Percentiles rank a stretch among this genome's conserved stretches.
phyloP scores from a whole-genome alignment of 2,113 vertebrate genomes.

The Marmota flaviventris region DNA sequence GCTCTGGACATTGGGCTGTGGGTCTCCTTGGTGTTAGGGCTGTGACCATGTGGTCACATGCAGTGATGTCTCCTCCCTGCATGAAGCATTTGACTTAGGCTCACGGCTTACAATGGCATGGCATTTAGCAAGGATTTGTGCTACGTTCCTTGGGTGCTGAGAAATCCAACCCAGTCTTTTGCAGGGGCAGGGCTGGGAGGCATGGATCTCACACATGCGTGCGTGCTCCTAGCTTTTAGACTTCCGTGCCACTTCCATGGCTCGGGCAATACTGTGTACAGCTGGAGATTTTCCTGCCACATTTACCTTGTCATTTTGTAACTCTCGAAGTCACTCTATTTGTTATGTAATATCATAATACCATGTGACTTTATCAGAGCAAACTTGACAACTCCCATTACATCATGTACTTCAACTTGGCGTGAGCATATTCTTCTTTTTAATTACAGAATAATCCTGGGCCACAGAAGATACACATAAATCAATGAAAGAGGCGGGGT shows the following conservation, averaged over 20 bases:
- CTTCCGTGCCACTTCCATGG: not conserved
- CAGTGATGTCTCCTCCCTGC: accelerated
- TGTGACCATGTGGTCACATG: not conserved
- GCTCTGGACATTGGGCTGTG: no score
- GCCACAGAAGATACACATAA: not conserved
- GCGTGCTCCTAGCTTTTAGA: not conserved
- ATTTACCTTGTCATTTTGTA: no score
- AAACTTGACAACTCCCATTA: accelerated
- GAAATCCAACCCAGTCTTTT: not conserved
- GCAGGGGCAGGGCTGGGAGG: not conserved
- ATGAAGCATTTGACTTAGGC: not conserved
- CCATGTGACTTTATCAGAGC: not conserved
- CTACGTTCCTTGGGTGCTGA: not conserved
- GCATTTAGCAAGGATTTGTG: not conserved
- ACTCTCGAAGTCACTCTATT: not conserved
- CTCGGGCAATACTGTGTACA: not conserved
- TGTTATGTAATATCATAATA: not conserved
- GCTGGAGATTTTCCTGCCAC: not conserved
- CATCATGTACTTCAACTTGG: not conserved
- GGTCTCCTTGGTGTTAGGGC: not conserved
- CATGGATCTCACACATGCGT: accelerated
- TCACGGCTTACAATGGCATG: accelerated
- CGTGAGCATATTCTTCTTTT: not conserved
- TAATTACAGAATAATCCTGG: not conserved
- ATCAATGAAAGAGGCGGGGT: no score